Evolutionary conservation across 2,888 invertebrate species (phyloP).

Genomic region (Mylabris sibirica): DNA sequence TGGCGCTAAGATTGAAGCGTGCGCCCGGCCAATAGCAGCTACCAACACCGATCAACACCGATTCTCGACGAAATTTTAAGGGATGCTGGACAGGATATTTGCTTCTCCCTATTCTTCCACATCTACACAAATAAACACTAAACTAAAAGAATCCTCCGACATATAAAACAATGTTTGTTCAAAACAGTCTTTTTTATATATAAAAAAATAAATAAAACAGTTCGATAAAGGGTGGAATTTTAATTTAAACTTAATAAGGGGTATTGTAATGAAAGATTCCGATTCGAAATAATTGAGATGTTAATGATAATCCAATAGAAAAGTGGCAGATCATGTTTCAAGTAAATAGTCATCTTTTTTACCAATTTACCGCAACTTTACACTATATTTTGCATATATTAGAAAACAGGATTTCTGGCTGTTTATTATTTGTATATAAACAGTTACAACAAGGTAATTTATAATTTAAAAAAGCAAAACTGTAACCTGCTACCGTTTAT

Average conservation of each 20-base stretch:
- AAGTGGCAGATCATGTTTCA: no score
- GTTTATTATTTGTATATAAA: neutral
- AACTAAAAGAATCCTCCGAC: neutral
- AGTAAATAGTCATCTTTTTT: no score
- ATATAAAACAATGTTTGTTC: no score
- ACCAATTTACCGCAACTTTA: neutral
- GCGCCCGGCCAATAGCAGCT: conserved; percentile 50
- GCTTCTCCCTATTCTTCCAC: neutral
- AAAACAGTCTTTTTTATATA: no score
- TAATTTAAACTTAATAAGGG: no score
- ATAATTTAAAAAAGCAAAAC: neutral
- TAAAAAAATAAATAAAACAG: no score
- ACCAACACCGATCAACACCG: conserved; percentile 44
- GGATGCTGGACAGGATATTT: conserved; percentile 19
- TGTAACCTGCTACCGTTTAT: no score
- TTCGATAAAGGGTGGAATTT: no score
- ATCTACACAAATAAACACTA: neutral
- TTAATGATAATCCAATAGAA: no score
- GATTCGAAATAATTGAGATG: no score
- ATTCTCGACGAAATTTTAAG: conserved; percentile 44
- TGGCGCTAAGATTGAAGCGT: conserved; percentile 49
- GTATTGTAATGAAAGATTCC: no score
- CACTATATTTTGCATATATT: neutral
- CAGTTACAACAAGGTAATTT: neutral
- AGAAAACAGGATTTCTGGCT: neutral